These are phyloP conservation scores for Aporophyla lueneburgensis DNA, from an alignment of 2,888 invertebrate genomes.

Conservation along the genomic window DNA sequence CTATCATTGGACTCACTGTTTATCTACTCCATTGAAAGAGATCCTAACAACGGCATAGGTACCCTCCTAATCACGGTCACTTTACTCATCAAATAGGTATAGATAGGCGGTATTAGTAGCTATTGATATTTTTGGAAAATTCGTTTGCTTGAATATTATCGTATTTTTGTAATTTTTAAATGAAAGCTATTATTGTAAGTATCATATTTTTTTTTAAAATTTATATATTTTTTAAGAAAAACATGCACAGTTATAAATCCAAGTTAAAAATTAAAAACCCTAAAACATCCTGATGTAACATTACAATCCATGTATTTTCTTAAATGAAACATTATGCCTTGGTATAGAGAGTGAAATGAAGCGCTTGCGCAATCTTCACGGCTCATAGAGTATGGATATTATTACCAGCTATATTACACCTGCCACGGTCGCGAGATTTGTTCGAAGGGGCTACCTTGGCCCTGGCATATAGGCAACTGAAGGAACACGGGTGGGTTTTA, in stretches of 20 bases:
- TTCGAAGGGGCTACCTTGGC: too few species aligned
- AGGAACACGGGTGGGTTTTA: too few species aligned
- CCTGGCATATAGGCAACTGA: too few species aligned
- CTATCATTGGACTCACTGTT: background rate
- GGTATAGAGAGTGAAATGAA: slow-evolving; percentile 4
- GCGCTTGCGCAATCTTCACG: background rate
- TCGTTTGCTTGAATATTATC: background rate
- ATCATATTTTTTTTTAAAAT: background rate
- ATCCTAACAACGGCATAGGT: too few species aligned
- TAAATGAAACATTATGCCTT: background rate
- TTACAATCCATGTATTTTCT: background rate
- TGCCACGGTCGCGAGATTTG: too few species aligned
- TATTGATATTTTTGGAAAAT: background rate
- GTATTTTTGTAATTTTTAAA: background rate
- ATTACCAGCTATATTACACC: background rate
- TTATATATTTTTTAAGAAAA: background rate
- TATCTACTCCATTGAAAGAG: background rate
- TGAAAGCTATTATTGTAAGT: background rate
- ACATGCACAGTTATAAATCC: background rate
- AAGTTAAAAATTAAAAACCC: too few species aligned
- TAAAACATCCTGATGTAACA: background rate
- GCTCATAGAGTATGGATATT: slow-evolving; percentile 2
- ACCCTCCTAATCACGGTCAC: background rate
- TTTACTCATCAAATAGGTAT: background rate
- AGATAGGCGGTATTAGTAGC: too few species aligned